Percentiles rank a stretch among this genome's conserved stretches.
Evolutionary conservation across 30 jellyfish, hydroid and myxozoan genomes (phyloP).

Genomic region (Aurelia aurita complex sp. Pacific): DNA sequence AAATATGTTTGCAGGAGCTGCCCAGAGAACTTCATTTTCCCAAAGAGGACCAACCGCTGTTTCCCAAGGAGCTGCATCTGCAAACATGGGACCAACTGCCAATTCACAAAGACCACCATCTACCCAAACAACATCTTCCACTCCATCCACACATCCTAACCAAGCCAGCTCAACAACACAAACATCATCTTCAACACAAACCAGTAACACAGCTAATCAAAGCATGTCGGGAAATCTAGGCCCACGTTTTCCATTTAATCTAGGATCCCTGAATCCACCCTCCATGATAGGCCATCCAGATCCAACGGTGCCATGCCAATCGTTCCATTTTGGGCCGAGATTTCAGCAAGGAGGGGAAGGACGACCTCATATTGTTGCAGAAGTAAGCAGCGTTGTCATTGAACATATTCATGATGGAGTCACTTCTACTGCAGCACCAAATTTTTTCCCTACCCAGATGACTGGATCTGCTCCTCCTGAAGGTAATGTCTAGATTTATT

Average conservation of each 20-base stretch:
- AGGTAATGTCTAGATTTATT: too few relatives aligned
- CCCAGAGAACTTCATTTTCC: not conserved
- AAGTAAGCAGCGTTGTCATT: slow-evolving; percentile 81
- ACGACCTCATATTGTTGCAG: slow-evolving; percentile 76
- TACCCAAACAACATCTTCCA: slow-evolving; percentile 28
- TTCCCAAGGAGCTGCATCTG: not conserved
- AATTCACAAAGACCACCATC: slow-evolving; percentile 7
- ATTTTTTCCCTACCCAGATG: not conserved
- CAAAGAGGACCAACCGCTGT: not conserved
- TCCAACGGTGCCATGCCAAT: slow-evolving; percentile 88
- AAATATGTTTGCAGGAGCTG: not conserved
- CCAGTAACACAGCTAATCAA: slow-evolving; percentile 31
- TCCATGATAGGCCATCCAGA: slow-evolving; percentile 77
- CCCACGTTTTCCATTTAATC: slow-evolving; percentile 40
- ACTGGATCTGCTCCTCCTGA: not conserved
- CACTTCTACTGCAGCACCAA: slow-evolving; percentile 8
- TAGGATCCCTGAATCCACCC: slow-evolving; percentile 12
- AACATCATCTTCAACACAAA: slow-evolving; percentile 46
- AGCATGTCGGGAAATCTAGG: slow-evolving; percentile 14
- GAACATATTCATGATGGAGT: slow-evolving; percentile 58
- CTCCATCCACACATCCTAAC: slow-evolving; percentile 18
- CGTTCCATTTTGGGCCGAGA: slow-evolving; percentile 98
- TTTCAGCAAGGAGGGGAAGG: slow-evolving; percentile 59
- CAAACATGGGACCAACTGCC: not conserved
- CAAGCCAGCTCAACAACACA: not conserved